These are phyloP conservation scores for Hippasteria phrygiana DNA, from an alignment of 53 echinoderm and acorn worm species.

Conservation along the genomic window DNA sequence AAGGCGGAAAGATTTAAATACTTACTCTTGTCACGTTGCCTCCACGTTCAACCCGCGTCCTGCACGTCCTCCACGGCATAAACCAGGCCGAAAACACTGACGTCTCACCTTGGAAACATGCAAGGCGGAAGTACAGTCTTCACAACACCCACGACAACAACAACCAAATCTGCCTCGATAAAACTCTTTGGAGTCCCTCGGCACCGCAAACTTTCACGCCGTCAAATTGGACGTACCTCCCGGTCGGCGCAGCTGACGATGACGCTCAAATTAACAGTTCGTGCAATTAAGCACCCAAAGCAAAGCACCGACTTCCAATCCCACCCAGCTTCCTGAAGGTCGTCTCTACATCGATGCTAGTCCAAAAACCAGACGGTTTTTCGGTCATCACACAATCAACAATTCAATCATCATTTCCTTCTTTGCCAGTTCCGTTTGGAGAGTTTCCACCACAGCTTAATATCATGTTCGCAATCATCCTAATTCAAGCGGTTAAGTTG, in stretches of 20 bases:
- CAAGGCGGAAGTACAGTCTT: background rate
- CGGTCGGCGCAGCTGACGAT: no score
- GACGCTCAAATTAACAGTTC: no score
- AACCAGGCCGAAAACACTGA: background rate
- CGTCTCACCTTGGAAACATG: constrained; percentile 48
- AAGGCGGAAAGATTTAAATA: no score
- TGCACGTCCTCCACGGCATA: constrained; percentile 34
- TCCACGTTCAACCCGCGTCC: constrained; percentile 40
- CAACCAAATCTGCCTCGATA: background rate
- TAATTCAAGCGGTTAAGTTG: background rate
- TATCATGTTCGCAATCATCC: background rate
- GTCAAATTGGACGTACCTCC: no score
- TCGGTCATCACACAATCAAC: background rate
- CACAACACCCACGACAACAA: background rate
- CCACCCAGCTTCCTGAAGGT: no score
- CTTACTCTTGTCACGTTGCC: constrained; percentile 59
- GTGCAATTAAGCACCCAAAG: no score
- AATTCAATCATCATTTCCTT: background rate
- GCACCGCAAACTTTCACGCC: background rate
- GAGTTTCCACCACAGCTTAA: background rate
- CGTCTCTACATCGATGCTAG: no score
- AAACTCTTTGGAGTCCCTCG: no score
- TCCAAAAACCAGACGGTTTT: background rate
- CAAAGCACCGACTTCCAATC: no score
- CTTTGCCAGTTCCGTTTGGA: background rate